phyloP scores from a whole-genome alignment of 2,888 invertebrate species.

The Sceliomorpha sp. region DNA sequence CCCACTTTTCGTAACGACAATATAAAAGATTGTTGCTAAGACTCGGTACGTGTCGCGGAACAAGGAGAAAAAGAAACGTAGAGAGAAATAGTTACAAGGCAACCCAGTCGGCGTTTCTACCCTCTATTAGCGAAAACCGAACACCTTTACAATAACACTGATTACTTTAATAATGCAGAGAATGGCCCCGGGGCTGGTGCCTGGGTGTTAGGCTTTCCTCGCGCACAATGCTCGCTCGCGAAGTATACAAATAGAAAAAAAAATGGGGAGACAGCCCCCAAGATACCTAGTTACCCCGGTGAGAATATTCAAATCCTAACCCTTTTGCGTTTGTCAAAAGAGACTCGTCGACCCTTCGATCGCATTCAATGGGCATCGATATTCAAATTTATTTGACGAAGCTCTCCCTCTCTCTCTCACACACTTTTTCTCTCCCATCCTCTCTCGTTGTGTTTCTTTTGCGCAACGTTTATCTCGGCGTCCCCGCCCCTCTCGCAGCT shows the following conservation, averaged over 20 bases:
- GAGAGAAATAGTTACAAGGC: too few relatives aligned
- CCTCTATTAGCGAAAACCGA: constrained; percentile 34
- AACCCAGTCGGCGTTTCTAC: background rate
- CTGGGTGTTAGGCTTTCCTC: constrained; percentile 77
- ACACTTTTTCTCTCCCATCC: constrained; percentile 58
- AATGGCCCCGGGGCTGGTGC: constrained; percentile 75
- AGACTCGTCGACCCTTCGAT: constrained; percentile 78
- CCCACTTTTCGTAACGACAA: too few relatives aligned
- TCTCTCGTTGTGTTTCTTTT: constrained; percentile 51
- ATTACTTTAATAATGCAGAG: constrained; percentile 79
- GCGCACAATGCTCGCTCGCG: constrained; percentile 71
- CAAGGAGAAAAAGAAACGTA: too few relatives aligned
- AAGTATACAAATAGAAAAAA: constrained; percentile 78
- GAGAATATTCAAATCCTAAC: constrained; percentile 80
- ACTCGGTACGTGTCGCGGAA: too few relatives aligned
- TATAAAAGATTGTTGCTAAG: too few relatives aligned
- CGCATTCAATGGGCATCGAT: constrained; percentile 80
- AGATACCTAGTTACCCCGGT: constrained; percentile 78
- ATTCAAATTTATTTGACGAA: constrained; percentile 80
- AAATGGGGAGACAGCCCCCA: constrained; percentile 61
- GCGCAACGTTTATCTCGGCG: constrained; percentile 52
- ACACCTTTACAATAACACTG: constrained; percentile 77
- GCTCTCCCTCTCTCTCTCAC: constrained; percentile 61
- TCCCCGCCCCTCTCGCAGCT: constrained; percentile 33
- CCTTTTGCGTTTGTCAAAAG: constrained; percentile 68